Evolutionary conservation across 37 sponge, comb jelly and placozoan species (phyloP), one percentile per base, ranked within the genome.

Genomic region (Lycopodina hypogea): DNA sequence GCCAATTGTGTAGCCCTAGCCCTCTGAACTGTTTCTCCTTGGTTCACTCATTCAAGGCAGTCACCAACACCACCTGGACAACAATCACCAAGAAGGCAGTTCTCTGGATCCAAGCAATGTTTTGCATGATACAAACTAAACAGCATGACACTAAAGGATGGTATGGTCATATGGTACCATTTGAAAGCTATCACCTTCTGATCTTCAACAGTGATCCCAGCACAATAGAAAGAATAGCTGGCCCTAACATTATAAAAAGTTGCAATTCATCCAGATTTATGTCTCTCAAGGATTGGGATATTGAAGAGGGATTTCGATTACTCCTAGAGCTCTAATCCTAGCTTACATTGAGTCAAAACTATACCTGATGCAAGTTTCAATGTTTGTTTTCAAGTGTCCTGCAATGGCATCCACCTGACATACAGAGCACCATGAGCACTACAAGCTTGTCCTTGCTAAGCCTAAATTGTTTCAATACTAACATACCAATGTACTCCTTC

Each of bases 21-120:
- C 80, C 86, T 48, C 92, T 69, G 51, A 97, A 97, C 81, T 97
- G 95, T 24, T 71, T 56, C 74, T 97, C 99, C 58, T 95, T 97
- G 34, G 90, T 89, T 82, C 86, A 97, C 51, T 97, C 99, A 86
- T 97, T 97, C 48, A 83, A 45, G 18, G 96, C 95, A 7, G 96
- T 89, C 29, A 97, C 96, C 41, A 93, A 15, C 32, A 97, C 91
- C 26, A 97, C 99, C 19, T 95, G 68, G 8, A 78, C 81, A 1
- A 97, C 99, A 19, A 95, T 92, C 3, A 75, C 71, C 45, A 97
- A 53, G 33, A 97, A 95, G 69, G 99, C 99, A 2, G 78, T 81
- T 3, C 99, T 95, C 22, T 97, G 95, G 6, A 97, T 81, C 99
- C 99, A 97, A 2, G 90, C 94, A 9, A 78, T 85, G 45, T 56